Percentiles rank a stretch among this genome's conserved stretches.
These are phyloP conservation scores for Anolis apletophallus DNA, from an alignment of 2,797 vertebrate genomes.

Conservation along the genomic window DNA sequence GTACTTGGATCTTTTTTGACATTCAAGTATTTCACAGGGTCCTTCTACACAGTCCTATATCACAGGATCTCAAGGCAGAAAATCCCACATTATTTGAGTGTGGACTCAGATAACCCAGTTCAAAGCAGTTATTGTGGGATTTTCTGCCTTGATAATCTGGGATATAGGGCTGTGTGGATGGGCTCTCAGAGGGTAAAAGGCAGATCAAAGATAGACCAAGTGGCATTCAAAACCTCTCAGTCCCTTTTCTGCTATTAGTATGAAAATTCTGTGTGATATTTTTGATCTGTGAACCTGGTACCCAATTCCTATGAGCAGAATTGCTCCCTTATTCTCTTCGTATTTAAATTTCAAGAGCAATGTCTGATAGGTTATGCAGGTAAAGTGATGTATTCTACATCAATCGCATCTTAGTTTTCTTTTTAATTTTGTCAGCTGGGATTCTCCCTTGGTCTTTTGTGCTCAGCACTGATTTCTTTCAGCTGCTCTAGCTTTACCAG, in stretches of 20 bases:
- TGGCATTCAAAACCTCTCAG: not conserved
- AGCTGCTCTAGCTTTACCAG: rapidly evolving
- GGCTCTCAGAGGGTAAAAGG: conserved; percentile 21
- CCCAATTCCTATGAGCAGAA: conserved; percentile 41
- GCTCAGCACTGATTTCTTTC: not conserved
- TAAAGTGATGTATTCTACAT: not conserved
- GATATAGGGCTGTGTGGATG: too few relatives aligned
- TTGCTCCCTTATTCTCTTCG: conserved; percentile 24
- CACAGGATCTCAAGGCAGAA: too few relatives aligned
- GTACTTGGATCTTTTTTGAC: too few relatives aligned
- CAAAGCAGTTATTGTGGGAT: not conserved
- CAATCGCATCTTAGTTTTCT: conserved; percentile 21
- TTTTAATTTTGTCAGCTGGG: conserved; percentile 34
- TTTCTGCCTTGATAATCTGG: too few relatives aligned
- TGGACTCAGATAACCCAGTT: too few relatives aligned
- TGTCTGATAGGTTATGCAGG: conserved; percentile 46
- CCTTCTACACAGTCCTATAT: too few relatives aligned
- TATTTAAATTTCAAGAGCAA: conserved; percentile 40
- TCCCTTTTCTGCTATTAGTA: not conserved
- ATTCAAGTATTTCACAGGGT: too few relatives aligned
- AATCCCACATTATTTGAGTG: too few relatives aligned
- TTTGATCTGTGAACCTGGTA: conserved; percentile 59
- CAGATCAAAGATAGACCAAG: not conserved
- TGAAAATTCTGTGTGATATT: conserved; percentile 39
- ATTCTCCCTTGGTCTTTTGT: not conserved